These are phyloP conservation scores for Melanchra persicariae DNA, from an alignment of 2,888 invertebrate species.

Conservation along the genomic window DNA sequence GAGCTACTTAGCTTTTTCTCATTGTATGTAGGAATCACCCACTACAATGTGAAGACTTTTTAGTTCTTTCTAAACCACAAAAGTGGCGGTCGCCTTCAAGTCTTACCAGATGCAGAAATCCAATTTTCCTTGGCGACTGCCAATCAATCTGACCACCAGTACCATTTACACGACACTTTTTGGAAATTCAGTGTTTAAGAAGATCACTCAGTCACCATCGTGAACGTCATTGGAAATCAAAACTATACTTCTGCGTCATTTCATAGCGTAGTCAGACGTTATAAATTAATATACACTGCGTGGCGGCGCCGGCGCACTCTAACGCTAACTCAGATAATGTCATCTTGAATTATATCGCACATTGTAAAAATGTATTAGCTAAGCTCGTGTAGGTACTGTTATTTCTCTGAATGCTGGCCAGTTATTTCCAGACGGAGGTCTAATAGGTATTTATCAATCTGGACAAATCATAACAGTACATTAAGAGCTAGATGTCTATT, in stretches of 20 bases:
- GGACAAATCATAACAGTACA: constrained; percentile 19
- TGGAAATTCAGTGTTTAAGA: neutral
- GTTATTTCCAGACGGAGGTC: neutral
- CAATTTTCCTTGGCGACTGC: too few species aligned
- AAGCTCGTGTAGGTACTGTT: constrained; percentile 40
- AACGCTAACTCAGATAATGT: constrained; percentile 61
- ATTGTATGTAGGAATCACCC: neutral
- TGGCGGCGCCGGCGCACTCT: constrained; percentile 56
- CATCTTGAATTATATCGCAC: constrained; percentile 60
- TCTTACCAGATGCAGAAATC: too few species aligned
- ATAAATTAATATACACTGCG: constrained; percentile 64
- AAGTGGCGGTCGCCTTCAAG: too few species aligned
- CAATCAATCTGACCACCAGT: too few species aligned
- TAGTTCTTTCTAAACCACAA: too few species aligned
- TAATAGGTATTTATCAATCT: constrained; percentile 20
- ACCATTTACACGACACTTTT: too few species aligned
- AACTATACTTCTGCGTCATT: constrained; percentile 21
- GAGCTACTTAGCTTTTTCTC: too few species aligned
- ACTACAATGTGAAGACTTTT: neutral
- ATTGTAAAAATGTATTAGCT: constrained; percentile 54
- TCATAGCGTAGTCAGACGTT: constrained; percentile 14
- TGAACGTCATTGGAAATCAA: neutral
- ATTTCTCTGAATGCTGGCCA: constrained; percentile 46
- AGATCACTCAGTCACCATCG: neutral
- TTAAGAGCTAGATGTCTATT: constrained; percentile 8